Evolutionary conservation across 2,797 vertebrate species (phyloP), one percentile per base, ranked within the genome.

Genomic region (Salarias fasciatus): DNA sequence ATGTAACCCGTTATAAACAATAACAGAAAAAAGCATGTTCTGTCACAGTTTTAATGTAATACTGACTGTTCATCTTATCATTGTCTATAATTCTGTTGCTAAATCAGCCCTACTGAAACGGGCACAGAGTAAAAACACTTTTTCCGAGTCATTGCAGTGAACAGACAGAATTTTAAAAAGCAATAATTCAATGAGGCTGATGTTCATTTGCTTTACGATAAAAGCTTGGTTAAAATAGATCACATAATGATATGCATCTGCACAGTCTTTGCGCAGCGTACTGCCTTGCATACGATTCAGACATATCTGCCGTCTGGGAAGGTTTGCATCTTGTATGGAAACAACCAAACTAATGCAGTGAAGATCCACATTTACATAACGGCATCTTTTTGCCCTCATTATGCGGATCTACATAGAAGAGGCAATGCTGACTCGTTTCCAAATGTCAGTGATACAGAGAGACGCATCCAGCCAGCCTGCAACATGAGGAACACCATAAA

Each of bases 401-500:
- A 35, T 41, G 36, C 37, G 1, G 33, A 44, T 63, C 56, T 29
- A 63, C 10, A 46, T 15, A 3, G 1, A 53, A 59, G 5, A 12
- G 9, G 10, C 24, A 29, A 33, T n/a, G 24, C 35, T 35, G 59
- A 67, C 18, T 24, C 18, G 2, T 24, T 24, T 24, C 18, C 18
- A 24, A 18, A 24, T 0, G 40, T 52, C 24, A 57, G 11, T 49
- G 29, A 30, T 14, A 46, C n/a, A 61, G 11, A 45, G n/a, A 59
- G 53, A 50, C 29, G 2, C 18, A 36, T 40, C 31, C 37, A 45
- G 52, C 29, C 28, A 40, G 40, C 46, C 50, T 31, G 0, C 24
- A 51, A 66, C 9, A 51, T 9, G 0, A 56, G 36, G 10, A 51
- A 50, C 56, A 53, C 37, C 72, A 53, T 68, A 71, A 30, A 69